Conservation (phyloP, 2,113 vertebrate species). For the Zingel zingel region DNA sequence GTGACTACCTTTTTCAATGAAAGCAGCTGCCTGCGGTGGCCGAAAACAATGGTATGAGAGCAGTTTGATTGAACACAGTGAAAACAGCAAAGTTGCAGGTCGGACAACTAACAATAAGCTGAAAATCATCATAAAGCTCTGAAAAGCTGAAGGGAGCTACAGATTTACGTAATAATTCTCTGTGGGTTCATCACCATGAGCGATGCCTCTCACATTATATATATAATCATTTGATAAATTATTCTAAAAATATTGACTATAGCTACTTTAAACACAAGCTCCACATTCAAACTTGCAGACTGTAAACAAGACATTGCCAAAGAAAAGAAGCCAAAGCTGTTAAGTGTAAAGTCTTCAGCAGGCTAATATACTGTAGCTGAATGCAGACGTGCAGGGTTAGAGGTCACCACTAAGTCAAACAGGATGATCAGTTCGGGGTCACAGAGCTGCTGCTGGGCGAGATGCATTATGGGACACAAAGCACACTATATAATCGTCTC, state of each 20-base stretch:
- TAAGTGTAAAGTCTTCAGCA: conserved; percentile 7
- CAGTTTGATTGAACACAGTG: neutral
- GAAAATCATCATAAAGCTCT: neutral
- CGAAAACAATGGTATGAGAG: neutral
- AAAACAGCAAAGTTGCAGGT: neutral
- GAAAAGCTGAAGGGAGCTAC: too few relatives aligned
- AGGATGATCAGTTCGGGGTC: conserved; percentile 47
- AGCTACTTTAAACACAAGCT: neutral
- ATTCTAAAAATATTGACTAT: neutral
- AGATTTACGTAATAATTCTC: neutral
- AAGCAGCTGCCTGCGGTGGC: neutral
- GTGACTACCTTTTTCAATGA: neutral
- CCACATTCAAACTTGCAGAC: neutral
- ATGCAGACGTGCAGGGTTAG: conserved; percentile 46
- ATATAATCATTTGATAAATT: neutral
- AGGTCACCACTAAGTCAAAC: conserved; percentile 57
- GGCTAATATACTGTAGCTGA: conserved; percentile 44
- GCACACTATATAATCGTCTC: conserved; percentile 56
- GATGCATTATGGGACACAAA: conserved; percentile 62
- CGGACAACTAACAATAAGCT: neutral
- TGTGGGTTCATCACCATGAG: too few relatives aligned
- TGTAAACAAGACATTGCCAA: neutral
- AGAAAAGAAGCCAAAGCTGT: neutral
- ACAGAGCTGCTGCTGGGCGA: conserved; percentile 30
- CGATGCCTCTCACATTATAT: neutral